Percentiles rank a stretch among this genome's conserved stretches.
These are phyloP conservation scores for Euspilapteryx auroguttella DNA, from an alignment of 2,888 invertebrate genomes.

Conservation along the genomic window DNA sequence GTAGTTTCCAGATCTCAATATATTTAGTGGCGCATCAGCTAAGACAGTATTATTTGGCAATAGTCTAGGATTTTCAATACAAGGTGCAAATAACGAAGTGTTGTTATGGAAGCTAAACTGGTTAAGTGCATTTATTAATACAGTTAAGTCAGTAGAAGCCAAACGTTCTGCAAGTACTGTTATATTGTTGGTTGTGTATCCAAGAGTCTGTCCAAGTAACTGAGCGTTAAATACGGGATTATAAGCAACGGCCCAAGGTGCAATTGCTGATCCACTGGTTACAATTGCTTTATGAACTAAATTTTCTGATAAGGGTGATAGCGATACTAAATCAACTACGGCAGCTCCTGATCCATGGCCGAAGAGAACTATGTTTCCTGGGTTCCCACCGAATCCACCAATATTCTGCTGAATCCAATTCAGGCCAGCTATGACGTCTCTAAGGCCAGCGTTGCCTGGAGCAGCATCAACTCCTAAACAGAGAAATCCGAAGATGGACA, in stretches of 20 bases:
- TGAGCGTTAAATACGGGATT: slow-evolving; percentile 31
- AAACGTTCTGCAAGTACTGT: slow-evolving; percentile 22
- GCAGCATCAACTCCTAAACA: slow-evolving; percentile 60
- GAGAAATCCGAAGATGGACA: slow-evolving; percentile 76
- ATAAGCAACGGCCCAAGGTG: slow-evolving; percentile 45
- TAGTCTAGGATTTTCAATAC: slow-evolving; percentile 24
- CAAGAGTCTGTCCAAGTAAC: slow-evolving; percentile 20
- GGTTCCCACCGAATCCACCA: slow-evolving; percentile 73
- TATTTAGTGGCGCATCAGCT: slow-evolving; percentile 25
- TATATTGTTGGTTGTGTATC: slow-evolving; percentile 18
- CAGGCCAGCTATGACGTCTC: slow-evolving; percentile 81
- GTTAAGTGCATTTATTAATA: slow-evolving; percentile 17
- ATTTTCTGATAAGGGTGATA: slow-evolving; percentile 22
- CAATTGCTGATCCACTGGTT: slow-evolving; percentile 37
- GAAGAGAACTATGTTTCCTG: slow-evolving; percentile 71
- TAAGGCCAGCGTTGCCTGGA: slow-evolving; percentile 83
- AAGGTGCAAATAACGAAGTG: slow-evolving; percentile 38
- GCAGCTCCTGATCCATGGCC: slow-evolving; percentile 82
- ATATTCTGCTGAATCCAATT: slow-evolving; percentile 76
- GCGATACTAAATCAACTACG: slow-evolving; percentile 36
- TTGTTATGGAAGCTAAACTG: slow-evolving; percentile 29
- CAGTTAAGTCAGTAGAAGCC: slow-evolving; percentile 15
- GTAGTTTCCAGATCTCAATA: slow-evolving; percentile 27
- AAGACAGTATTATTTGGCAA: slow-evolving; percentile 22
- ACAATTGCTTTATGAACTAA: slow-evolving; percentile 36